Conservation (phyloP, 2,888 invertebrate genomes). For the Apotomis turbidana region DNA sequence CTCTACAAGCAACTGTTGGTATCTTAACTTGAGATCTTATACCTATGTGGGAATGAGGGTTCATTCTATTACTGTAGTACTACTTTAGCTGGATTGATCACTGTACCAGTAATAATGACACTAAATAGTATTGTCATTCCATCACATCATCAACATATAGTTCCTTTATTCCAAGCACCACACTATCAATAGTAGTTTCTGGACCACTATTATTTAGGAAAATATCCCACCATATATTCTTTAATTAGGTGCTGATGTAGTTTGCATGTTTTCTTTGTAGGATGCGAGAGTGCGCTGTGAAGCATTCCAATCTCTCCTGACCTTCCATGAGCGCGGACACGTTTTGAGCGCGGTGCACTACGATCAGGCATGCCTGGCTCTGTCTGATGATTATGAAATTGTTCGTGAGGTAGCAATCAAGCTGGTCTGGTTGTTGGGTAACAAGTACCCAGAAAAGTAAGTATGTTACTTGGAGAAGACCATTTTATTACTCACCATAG, state of each 20-base stretch:
- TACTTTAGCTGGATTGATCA: too few species aligned
- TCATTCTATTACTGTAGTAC: too few species aligned
- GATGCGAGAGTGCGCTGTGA: conserved; percentile 96
- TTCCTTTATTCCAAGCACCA: too few species aligned
- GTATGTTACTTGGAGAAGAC: conserved; percentile 37
- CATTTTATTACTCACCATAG: too few species aligned
- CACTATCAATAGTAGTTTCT: too few species aligned
- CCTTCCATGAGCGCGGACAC: conserved; percentile 92
- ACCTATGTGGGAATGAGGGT: too few species aligned
- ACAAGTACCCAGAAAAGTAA: conserved; percentile 94
- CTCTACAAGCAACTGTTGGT: too few species aligned
- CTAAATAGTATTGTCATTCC: too few species aligned
- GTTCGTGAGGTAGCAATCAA: conserved; percentile 94
- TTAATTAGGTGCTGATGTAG: neutral
- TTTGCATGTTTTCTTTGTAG: conserved; percentile 61
- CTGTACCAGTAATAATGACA: too few species aligned
- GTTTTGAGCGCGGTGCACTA: conserved; percentile 88
- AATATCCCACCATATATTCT: neutral
- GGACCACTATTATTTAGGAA: too few species aligned
- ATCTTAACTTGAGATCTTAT: too few species aligned
- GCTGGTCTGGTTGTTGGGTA: conserved; percentile 93
- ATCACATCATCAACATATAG: too few species aligned
- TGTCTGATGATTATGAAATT: conserved; percentile 97
- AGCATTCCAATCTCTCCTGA: conserved; percentile 93
- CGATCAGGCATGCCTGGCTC: conserved; percentile 87